Percentiles rank a stretch among this genome's conserved stretches.
Conservation (phyloP, 2,888 invertebrate species). For the Uloborus plumipes region DNA sequence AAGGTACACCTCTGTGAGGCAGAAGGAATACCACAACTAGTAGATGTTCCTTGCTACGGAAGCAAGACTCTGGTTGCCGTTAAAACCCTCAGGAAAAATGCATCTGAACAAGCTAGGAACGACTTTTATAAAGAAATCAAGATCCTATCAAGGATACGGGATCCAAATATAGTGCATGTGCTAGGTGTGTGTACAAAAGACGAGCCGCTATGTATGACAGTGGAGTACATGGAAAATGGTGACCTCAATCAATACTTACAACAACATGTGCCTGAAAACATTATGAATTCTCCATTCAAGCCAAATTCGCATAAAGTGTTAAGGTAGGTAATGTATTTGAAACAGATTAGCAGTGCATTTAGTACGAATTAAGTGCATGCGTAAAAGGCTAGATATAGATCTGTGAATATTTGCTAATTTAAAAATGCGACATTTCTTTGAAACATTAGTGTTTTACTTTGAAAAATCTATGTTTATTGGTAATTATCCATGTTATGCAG, state of each 20-base stretch:
- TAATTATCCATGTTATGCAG: too few species aligned
- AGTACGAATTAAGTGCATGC: too few species aligned
- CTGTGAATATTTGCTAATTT: background rate
- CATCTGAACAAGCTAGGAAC: conserved; percentile 80
- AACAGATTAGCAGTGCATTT: too few species aligned
- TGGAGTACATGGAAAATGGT: conserved; percentile 89
- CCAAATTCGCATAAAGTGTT: conserved; percentile 78
- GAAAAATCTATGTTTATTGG: too few species aligned
- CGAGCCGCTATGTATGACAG: conserved; percentile 89
- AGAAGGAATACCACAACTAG: conserved; percentile 69
- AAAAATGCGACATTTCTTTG: conserved; percentile 54
- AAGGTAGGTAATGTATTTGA: conserved; percentile 75
- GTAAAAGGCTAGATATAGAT: too few species aligned
- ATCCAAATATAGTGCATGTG: conserved; percentile 86
- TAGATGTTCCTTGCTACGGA: conserved; percentile 73
- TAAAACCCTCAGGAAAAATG: conserved; percentile 85
- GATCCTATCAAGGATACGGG: conserved; percentile 85
- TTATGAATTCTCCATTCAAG: conserved; percentile 75
- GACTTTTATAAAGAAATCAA: conserved; percentile 90
- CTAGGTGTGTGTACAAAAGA: conserved; percentile 85
- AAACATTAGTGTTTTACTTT: background rate
- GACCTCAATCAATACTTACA: conserved; percentile 85
- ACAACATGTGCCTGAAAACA: conserved; percentile 80
- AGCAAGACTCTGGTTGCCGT: conserved; percentile 82
- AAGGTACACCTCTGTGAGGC: conserved; percentile 70